Percentiles rank a stretch among this genome's conserved stretches.
Conservation (phyloP, 23 tunicate species). For the Corella eumyota region DNA sequence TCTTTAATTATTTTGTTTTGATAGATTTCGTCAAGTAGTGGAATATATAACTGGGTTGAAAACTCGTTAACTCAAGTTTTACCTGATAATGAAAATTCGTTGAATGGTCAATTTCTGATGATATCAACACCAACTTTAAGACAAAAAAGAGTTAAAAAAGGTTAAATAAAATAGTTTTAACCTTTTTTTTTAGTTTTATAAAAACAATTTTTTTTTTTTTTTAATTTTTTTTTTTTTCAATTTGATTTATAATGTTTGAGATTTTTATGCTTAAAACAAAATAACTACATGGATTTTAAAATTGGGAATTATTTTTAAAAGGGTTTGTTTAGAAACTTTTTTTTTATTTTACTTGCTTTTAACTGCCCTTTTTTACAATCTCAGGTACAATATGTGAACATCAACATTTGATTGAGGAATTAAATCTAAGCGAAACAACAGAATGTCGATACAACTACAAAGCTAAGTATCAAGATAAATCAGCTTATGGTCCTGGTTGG, state of each 20-base stretch:
- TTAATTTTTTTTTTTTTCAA: too few species aligned
- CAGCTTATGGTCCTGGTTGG: not conserved
- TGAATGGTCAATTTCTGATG: conserved; percentile 17
- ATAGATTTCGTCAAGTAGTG: conserved; percentile 9
- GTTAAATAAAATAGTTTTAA: too few species aligned
- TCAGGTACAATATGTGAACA: not conserved
- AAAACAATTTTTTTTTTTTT: not conserved
- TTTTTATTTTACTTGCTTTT: too few species aligned
- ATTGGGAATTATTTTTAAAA: too few species aligned
- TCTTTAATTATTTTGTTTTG: not conserved
- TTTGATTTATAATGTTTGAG: too few species aligned
- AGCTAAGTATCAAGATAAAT: not conserved
- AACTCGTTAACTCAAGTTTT: conserved; percentile 11
- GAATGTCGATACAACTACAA: not conserved
- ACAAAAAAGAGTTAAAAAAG: conserved; percentile 25
- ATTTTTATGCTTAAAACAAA: too few species aligned
- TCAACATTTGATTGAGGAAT: not conserved
- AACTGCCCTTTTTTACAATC: too few species aligned
- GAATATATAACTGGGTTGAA: conserved; percentile 23
- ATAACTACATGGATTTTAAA: too few species aligned
- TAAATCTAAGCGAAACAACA: not conserved
- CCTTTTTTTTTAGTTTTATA: too few species aligned
- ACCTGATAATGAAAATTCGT: conserved; percentile 7
- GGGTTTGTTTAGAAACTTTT: too few species aligned
- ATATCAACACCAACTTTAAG: conserved; percentile 19